Evolutionary conservation across 1,140 invertebrate genomes (phyloP).

Genomic region (Euura lappo): DNA sequence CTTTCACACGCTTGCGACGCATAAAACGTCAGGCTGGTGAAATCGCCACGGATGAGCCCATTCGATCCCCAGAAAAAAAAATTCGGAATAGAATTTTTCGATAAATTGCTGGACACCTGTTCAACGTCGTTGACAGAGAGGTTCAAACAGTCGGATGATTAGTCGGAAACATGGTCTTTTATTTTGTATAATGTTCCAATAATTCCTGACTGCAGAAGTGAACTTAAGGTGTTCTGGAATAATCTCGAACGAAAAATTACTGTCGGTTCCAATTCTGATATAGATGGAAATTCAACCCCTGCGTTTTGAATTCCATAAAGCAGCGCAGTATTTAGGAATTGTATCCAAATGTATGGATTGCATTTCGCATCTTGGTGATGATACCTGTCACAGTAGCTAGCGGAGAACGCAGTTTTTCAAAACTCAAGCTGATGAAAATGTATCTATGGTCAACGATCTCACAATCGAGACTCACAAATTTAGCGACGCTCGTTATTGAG

Average conservation of each 20-base stretch:
- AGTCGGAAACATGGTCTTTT: conserved; percentile 19
- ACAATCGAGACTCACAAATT: too few species aligned
- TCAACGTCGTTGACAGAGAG: conserved; percentile 21
- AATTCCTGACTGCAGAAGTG: conserved; percentile 19
- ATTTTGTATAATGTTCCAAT: conserved; percentile 21
- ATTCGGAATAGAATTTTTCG: conserved; percentile 24
- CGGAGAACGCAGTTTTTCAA: conserved; percentile 32
- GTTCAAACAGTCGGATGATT: conserved; percentile 20
- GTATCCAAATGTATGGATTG: conserved; percentile 28
- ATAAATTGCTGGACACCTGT: conserved; percentile 19
- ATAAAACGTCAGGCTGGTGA: conserved; percentile 13
- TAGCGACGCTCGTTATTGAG: too few species aligned
- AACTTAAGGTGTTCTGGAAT: conserved; percentile 20
- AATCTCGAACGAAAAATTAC: conserved; percentile 21
- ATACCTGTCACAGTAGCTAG: conserved; percentile 27
- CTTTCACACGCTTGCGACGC: conserved; percentile 39
- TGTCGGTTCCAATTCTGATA: conserved; percentile 22
- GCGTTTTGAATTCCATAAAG: too few species aligned
- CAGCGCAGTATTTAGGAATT: conserved; percentile 27
- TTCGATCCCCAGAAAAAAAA: conserved; percentile 22
- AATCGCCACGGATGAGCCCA: conserved; percentile 17
- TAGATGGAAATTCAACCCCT: conserved; percentile 19
- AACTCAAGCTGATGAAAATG: too few species aligned
- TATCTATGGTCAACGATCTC: too few species aligned
- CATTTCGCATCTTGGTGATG: conserved; percentile 11